Conservation (phyloP, 2,797 vertebrate species). For the Miichthys miiuy region DNA sequence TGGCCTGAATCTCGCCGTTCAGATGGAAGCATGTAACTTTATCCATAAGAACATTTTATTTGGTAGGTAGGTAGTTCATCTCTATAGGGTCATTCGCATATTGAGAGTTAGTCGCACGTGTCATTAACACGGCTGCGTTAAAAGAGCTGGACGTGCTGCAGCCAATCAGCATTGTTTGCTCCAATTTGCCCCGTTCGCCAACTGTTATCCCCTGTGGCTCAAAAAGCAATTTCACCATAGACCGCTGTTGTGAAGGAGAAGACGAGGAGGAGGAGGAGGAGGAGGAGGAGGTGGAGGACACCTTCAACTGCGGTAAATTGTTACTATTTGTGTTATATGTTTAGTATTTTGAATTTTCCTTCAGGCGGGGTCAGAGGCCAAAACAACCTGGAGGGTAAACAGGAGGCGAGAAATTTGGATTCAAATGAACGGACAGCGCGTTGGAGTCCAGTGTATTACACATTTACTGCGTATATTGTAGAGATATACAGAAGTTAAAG, state of each 20-base stretch:
- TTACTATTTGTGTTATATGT: too few relatives aligned
- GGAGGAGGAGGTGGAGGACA: too few relatives aligned
- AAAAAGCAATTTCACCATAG: not conserved
- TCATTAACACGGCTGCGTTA: not conserved
- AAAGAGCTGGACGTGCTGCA: not conserved
- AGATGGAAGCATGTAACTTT: not conserved
- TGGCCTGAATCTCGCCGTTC: not conserved
- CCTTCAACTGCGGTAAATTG: too few relatives aligned
- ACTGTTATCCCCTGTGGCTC: not conserved
- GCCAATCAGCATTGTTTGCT: not conserved
- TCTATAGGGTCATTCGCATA: not conserved
- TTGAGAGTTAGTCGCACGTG: not conserved
- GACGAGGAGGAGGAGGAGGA: too few relatives aligned
- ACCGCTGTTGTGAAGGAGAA: not conserved
- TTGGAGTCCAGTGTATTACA: too few relatives aligned
- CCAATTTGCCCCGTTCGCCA: not conserved
- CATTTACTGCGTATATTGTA: not conserved
- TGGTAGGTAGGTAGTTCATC: not conserved
- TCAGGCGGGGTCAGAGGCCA: too few relatives aligned
- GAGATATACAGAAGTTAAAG: not conserved
- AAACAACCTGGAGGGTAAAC: too few relatives aligned
- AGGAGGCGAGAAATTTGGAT: too few relatives aligned
- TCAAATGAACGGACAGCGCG: too few relatives aligned
- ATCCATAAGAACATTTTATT: too few relatives aligned
- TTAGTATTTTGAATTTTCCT: too few relatives aligned